phyloP scores from a whole-genome alignment of 2,888 invertebrate species.

The Nezara viridula region DNA sequence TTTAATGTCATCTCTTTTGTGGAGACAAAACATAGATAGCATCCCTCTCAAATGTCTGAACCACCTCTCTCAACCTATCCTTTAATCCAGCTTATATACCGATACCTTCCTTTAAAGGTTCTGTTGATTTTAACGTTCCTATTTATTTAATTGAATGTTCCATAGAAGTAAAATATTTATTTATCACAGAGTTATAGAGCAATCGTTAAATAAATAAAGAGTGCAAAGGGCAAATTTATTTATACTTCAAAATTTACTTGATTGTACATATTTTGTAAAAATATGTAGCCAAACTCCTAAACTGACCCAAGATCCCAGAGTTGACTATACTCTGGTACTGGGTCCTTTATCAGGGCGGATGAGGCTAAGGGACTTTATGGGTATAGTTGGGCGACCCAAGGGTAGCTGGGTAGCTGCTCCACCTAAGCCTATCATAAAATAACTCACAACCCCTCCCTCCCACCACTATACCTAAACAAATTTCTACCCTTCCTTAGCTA shows the following conservation, averaged over 20 bases:
- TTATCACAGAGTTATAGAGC: too few species aligned
- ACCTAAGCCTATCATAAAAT: constrained; percentile 28
- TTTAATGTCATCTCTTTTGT: too few species aligned
- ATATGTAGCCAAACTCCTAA: background rate
- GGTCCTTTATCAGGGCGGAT: background rate
- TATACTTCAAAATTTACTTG: too few species aligned
- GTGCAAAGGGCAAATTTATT: too few species aligned
- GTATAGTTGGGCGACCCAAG: background rate
- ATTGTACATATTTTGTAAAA: background rate
- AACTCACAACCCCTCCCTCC: background rate
- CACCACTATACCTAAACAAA: background rate
- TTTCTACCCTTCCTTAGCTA: background rate
- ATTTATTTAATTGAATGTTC: background rate
- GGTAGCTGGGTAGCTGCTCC: background rate
- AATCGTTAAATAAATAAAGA: too few species aligned
- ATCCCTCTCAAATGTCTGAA: background rate
- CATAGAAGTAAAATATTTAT: background rate
- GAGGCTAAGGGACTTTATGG: constrained; percentile 19
- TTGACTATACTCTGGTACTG: background rate
- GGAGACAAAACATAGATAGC: too few species aligned
- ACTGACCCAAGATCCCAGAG: background rate
- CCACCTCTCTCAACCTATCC: background rate
- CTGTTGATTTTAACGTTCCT: background rate
- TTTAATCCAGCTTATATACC: background rate
- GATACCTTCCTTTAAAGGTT: background rate